A percentile compares a stretch with the other conserved stretches of the same genome.
Conservation (phyloP, 2,797 vertebrate genomes). For the Pseudochaenichthys georgianus region DNA sequence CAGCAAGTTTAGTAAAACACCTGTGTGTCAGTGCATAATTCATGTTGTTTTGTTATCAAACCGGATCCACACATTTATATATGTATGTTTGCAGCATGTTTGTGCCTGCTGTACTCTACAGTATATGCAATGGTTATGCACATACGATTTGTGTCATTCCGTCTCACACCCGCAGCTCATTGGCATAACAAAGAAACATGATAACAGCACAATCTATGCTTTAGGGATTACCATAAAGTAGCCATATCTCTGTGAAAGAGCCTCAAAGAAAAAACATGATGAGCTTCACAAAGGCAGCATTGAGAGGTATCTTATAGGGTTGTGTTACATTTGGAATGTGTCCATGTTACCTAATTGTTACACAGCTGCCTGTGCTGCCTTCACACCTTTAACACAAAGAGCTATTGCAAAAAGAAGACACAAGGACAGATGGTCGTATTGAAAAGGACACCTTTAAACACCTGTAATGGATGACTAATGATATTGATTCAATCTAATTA, state of each 20-base stretch:
- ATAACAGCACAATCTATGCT: conserved; percentile 13
- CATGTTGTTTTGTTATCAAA: conserved; percentile 42
- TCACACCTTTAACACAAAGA: conserved; percentile 11
- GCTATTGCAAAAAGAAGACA: conserved; percentile 16
- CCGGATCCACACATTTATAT: conserved; percentile 16
- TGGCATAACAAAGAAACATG: not conserved
- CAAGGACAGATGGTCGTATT: conserved; percentile 40
- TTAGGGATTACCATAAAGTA: conserved; percentile 17
- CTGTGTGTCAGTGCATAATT: conserved; percentile 18
- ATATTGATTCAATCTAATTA: conserved; percentile 74
- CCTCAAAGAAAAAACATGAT: conserved; percentile 6
- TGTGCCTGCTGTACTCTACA: not conserved
- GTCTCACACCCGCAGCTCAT: not conserved
- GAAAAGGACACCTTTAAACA: conserved; percentile 61
- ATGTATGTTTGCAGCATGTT: not conserved
- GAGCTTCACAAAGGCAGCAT: not conserved
- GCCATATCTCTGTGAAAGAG: not conserved
- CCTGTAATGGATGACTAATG: conserved; percentile 69
- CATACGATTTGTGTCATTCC: conserved; percentile 17
- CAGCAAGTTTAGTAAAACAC: conserved; percentile 58
- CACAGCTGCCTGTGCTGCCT: not conserved
- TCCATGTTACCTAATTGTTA: not conserved
- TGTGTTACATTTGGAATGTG: not conserved
- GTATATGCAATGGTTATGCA: conserved; percentile 16
- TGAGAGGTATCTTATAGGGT: not conserved